phyloP scores from a whole-genome alignment of 2,113 vertebrate species.

The Catharus minimus region DNA sequence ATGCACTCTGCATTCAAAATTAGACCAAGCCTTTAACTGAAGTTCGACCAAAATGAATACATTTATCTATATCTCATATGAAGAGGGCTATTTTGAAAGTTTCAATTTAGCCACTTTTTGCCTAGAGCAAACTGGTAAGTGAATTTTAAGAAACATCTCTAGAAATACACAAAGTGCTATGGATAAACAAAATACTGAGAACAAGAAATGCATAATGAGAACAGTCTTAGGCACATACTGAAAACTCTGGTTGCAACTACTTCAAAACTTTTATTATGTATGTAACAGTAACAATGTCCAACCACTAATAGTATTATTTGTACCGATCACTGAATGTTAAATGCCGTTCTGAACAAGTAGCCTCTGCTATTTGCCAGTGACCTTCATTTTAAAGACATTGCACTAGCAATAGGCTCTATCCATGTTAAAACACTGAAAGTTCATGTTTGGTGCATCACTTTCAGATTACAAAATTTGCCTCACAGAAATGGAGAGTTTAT shows the following conservation, averaged over 20 bases:
- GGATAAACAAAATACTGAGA: background rate
- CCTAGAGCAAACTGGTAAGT: background rate
- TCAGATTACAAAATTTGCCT: background rate
- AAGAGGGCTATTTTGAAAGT: background rate
- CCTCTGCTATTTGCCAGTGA: background rate
- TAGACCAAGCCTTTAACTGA: background rate
- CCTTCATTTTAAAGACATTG: background rate
- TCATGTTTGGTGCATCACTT: background rate
- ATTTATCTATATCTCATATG: background rate
- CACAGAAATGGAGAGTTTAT: background rate
- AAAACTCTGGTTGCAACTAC: background rate
- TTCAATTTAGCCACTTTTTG: background rate
- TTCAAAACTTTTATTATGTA: background rate
- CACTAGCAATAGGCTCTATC: background rate
- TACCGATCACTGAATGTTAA: background rate
- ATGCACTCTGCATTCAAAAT: background rate
- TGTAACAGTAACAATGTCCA: background rate
- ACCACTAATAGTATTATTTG: background rate
- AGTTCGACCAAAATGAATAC: background rate
- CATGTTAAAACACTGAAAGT: background rate
- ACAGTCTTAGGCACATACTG: background rate
- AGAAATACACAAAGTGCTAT: background rate
- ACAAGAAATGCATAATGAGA: background rate
- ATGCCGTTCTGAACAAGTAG: background rate
- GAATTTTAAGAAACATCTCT: constrained; percentile 8